Conservation (phyloP, 2,797 vertebrate species). For the Esox masquinongy region DNA sequence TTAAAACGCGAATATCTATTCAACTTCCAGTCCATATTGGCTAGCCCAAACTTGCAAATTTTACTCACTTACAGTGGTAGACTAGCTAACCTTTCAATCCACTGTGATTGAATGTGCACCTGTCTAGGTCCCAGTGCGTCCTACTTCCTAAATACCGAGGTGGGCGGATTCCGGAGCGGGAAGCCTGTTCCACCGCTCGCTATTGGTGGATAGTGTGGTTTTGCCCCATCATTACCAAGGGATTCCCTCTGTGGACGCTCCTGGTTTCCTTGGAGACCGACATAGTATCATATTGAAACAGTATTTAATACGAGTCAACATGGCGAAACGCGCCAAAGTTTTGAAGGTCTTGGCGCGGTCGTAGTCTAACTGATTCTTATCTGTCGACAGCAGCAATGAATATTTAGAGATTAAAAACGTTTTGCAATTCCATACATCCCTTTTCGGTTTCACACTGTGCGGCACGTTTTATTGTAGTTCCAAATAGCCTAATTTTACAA, state of each 20-base stretch:
- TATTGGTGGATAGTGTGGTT: constrained; percentile 62
- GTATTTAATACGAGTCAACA: neutral
- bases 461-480: neutral
- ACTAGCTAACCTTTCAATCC: neutral
- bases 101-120: constrained; percentile 36
- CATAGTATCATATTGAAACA: neutral
- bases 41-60: neutral
- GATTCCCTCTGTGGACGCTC: constrained; percentile 51
- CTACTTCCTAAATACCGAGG: constrained; percentile 68
- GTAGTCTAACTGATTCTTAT: neutral
- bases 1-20: constrained; percentile 32
- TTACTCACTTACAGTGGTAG: neutral
- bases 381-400: neutral
- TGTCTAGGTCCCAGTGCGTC: constrained; percentile 34
- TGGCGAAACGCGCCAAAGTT: constrained; percentile 27
- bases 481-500: too few relatives aligned
- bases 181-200: constrained; percentile 59
- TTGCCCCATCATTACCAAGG: constrained; percentile 21
- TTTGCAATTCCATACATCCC: neutral
- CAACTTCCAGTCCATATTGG: constrained; percentile 39
- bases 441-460: neutral
- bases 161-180: constrained; percentile 79
- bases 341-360: constrained; percentile 16
- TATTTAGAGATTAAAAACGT: neutral
- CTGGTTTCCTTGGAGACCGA: constrained; percentile 62